Evolutionary conservation across 2,888 invertebrate genomes (phyloP).

Genomic region (Ectemnius lituratus): DNA sequence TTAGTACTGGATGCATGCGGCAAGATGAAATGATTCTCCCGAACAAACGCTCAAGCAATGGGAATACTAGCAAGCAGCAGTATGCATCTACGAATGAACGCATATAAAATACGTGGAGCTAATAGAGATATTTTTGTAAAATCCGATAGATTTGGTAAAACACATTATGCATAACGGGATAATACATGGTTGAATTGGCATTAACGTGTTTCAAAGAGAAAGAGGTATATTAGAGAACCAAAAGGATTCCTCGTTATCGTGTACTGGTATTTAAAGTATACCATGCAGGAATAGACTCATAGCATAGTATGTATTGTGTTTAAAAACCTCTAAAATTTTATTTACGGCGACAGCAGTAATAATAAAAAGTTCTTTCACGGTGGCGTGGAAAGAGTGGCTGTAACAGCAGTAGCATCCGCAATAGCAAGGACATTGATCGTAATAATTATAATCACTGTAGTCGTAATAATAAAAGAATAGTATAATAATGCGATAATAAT

Average conservation of each 20-base stretch:
- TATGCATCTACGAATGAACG: no score
- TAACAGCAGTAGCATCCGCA: conserved; percentile 47
- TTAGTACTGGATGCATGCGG: no score
- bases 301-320: conserved; percentile 53
- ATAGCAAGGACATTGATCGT: conserved; percentile 32
- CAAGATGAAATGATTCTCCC: no score
- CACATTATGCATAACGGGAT: no score
- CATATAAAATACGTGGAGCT: no score
- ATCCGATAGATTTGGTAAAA: no score
- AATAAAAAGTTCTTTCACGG: conserved; percentile 43
- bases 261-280: conserved; percentile 54
- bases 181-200: no score
- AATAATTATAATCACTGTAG: conserved; percentile 45
- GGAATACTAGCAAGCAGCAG: no score
- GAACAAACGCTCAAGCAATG: no score
- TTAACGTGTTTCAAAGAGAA: no score
- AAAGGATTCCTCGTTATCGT: background rate
- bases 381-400: conserved; percentile 36
- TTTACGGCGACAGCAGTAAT: conserved; percentile 36
- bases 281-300: conserved; percentile 63
- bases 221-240: no score
- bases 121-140: no score
- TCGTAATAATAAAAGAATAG: conserved; percentile 15
- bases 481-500: conserved; percentile 20
- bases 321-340: conserved; percentile 63